phyloP scores from a whole-genome alignment of 2,888 invertebrate species.

The Drosophila leonis region DNA sequence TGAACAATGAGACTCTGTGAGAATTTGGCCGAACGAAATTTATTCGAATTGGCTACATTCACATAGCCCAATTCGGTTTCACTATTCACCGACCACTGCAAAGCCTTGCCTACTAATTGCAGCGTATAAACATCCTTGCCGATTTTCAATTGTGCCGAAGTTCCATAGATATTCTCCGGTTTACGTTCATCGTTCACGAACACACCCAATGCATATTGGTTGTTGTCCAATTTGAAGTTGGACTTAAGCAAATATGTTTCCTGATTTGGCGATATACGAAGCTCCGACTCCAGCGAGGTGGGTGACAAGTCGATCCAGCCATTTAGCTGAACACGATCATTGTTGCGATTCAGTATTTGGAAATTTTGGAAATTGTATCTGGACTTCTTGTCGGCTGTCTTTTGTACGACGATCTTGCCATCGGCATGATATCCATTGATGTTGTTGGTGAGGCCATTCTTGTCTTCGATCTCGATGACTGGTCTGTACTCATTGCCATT shows the following conservation, averaged over 20 bases:
- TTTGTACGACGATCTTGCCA: slow-evolving; percentile 79
- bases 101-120: slow-evolving; percentile 62
- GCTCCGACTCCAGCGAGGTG: slow-evolving; percentile 58
- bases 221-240: slow-evolving; percentile 68
- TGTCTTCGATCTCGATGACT: slow-evolving; percentile 85
- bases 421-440: slow-evolving; percentile 82
- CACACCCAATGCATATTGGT: slow-evolving; percentile 67
- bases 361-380: slow-evolving; percentile 82
- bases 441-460: slow-evolving; percentile 67
- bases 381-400: slow-evolving; percentile 55
- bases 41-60: slow-evolving; percentile 43
- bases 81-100: slow-evolving; percentile 55
- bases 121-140: slow-evolving; percentile 52
- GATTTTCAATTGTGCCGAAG: slow-evolving; percentile 57
- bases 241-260: slow-evolving; percentile 67
- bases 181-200: slow-evolving; percentile 74
- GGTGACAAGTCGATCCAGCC: slow-evolving; percentile 79
- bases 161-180: slow-evolving; percentile 73
- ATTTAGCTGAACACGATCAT: slow-evolving; percentile 70
- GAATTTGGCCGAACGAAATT: slow-evolving; percentile 60
- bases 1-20: slow-evolving; percentile 55
- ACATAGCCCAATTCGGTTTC: slow-evolving; percentile 55
- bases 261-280: slow-evolving; percentile 67
- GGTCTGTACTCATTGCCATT: slow-evolving; percentile 89
- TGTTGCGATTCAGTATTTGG: slow-evolving; percentile 67